Base-by-base conservation (phyloP, 2,113 vertebrate genomes). In the Halichoeres trimaculatus region DNA sequence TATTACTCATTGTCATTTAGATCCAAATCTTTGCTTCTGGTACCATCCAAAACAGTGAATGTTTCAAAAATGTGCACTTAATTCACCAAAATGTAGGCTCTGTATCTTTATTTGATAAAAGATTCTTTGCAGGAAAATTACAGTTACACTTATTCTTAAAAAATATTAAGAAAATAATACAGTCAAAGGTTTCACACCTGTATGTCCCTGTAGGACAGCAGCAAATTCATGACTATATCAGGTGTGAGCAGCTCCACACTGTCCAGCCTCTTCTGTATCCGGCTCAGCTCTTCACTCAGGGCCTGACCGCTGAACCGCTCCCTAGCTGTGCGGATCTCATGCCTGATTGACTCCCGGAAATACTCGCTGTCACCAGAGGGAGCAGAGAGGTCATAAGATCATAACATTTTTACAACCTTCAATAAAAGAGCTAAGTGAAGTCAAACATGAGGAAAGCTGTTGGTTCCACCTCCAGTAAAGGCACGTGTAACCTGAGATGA, bases 181-280 rank as follows among this genome's bases (percentile, higher is more conserved):
- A n/a, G n/a, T 40, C 6, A 2, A 40, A 11, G 3, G 12, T 11
- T 51, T 16, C 7, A 69, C 80, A 90, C 97, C 95, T 97, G 96
- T 17, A 95, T 90, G 0, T 98, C 96, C 0, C 97, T 93, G 90
- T 97, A 98, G 70, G 95, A 96, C 12, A 98, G 88, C 55, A 98
- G 85, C 48, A 98, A 92, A 86, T 95, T 97, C 90, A 97, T 94
- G 78, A 98, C 85, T 1, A 98, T 95, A 65, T 98, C 97, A 0
- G 95, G 94, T 51, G 94, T 96, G 70, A 98, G 94, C 69, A 97
- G 93, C 84, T 98, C 97, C n/a, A 97, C 91, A 0, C 95, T 96
- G 87, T 98, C 96, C 84, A 98, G 91, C 6, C 96, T 93, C 69
- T 93, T 92, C 90, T 96, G 96, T 86, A 98, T 96, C 40, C 83